Conservation (phyloP, 2,797 vertebrate species). For the Natrix natrix region DNA sequence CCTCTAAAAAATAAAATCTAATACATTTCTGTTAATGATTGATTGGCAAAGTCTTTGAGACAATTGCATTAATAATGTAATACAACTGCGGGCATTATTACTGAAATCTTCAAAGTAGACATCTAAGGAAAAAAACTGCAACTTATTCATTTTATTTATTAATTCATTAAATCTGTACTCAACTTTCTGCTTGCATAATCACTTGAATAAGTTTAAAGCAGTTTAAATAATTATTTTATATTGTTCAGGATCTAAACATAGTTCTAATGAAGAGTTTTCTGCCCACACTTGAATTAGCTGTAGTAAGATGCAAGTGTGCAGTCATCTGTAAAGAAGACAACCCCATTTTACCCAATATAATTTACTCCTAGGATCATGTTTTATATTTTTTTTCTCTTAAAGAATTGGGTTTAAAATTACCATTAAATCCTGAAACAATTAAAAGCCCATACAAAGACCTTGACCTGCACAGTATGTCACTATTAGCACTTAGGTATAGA, state of each 20-base stretch:
- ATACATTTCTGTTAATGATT: not conserved
- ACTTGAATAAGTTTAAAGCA: not conserved
- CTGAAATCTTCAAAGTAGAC: constrained; percentile 12
- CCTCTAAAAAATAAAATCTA: not conserved
- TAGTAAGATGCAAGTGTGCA: not conserved
- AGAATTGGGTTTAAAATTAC: not conserved
- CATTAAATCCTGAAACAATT: constrained; percentile 16
- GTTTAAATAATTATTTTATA: not conserved
- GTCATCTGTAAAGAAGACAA: not conserved
- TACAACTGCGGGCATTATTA: not conserved
- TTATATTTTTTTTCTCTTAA: not conserved
- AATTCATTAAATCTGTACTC: not conserved
- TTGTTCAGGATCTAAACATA: not conserved
- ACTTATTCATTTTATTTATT: not conserved
- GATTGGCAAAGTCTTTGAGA: constrained; percentile 11
- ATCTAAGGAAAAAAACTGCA: constrained; percentile 7
- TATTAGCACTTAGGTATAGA: constrained; percentile 7
- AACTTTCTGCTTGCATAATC: not conserved
- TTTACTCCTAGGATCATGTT: not conserved
- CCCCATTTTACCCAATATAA: not conserved
- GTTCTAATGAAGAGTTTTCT: constrained; percentile 34
- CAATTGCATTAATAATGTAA: not conserved
- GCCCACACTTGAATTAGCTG: constrained; percentile 1
- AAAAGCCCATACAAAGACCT: constrained; percentile 27
- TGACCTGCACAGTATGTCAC: not conserved